Conservation (phyloP, 2,113 vertebrate species). For the Burhinus bistriatus region DNA sequence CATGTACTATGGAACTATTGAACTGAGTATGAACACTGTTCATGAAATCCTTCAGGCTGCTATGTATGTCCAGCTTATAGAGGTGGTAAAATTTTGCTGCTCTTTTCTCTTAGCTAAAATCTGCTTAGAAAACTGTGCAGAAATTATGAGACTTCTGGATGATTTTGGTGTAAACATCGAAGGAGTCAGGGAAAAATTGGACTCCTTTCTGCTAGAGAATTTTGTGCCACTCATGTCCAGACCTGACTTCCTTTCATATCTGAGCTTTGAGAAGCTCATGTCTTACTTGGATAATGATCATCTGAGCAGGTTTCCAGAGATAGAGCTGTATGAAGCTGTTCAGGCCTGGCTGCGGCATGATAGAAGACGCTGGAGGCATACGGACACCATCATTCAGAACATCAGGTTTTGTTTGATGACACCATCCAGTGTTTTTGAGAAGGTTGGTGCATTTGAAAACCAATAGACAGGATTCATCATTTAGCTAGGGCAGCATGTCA, state of each 20-base stretch:
- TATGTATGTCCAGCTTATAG: constrained; percentile 98
- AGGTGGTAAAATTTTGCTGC: constrained; percentile 99
- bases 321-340: constrained; percentile 96
- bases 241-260: constrained; percentile 95
- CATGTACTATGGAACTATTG: constrained; percentile 99
- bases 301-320: constrained; percentile 95
- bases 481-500: constrained; percentile 71
- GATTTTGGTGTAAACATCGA: constrained; percentile 98
- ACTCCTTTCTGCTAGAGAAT: constrained; percentile 95
- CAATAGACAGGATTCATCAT: constrained; percentile 70
- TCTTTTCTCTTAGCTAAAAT: constrained; percentile 98
- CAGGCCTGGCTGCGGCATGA: constrained; percentile 97
- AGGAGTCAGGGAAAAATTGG: constrained; percentile 95
- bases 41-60: constrained; percentile 98
- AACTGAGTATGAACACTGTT: constrained; percentile 97
- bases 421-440: constrained; percentile 95
- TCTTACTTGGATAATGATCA: constrained; percentile 93
- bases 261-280: constrained; percentile 97
- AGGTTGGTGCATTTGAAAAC: constrained; percentile 86
- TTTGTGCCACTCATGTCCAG: constrained; percentile 98
- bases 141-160: constrained; percentile 98
- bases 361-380: constrained; percentile 97
- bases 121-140: constrained; percentile 98
- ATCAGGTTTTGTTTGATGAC: constrained; percentile 99
- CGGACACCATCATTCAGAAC: constrained; percentile 96